Conservation (phyloP, 92 coral and sea anemone genomes). For the Siderastrea radians region DNA sequence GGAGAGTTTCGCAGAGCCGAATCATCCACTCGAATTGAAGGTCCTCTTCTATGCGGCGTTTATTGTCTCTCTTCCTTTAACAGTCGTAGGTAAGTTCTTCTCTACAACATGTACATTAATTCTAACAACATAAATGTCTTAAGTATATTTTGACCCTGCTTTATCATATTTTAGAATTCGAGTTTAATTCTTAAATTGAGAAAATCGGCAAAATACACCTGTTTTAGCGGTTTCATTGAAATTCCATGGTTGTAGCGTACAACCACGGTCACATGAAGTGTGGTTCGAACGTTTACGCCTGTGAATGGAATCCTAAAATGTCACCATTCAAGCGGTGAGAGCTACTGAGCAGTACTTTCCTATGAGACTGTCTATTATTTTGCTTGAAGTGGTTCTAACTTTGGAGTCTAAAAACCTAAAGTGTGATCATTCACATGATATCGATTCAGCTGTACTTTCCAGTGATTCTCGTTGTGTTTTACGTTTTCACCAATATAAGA, state of each 20-base stretch:
- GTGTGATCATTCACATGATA: no score
- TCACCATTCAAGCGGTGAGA: neutral
- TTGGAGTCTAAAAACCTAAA: no score
- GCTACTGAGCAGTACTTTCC: neutral
- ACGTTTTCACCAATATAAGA: no score
- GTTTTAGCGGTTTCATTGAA: neutral
- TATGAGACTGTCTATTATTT: neutral
- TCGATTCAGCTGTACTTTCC: no score
- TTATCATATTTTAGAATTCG: neutral
- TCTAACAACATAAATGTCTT: neutral
- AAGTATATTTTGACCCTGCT: no score
- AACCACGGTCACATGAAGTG: neutral
- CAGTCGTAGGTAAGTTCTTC: slow-evolving; percentile 76
- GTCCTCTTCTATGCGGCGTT: slow-evolving; percentile 82
- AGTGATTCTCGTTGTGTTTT: no score
- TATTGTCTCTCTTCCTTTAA: slow-evolving; percentile 74
- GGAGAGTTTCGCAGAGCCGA: neutral
- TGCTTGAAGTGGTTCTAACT: no score
- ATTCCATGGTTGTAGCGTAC: neutral
- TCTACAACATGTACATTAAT: neutral
- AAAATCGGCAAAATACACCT: neutral
- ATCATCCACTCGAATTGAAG: slow-evolving; percentile 77
- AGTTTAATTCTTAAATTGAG: neutral
- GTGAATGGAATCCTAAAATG: neutral
- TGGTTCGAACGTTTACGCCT: neutral